phyloP scores from a whole-genome alignment of 23 tunicate species.

The Halocynthia aurantium region DNA sequence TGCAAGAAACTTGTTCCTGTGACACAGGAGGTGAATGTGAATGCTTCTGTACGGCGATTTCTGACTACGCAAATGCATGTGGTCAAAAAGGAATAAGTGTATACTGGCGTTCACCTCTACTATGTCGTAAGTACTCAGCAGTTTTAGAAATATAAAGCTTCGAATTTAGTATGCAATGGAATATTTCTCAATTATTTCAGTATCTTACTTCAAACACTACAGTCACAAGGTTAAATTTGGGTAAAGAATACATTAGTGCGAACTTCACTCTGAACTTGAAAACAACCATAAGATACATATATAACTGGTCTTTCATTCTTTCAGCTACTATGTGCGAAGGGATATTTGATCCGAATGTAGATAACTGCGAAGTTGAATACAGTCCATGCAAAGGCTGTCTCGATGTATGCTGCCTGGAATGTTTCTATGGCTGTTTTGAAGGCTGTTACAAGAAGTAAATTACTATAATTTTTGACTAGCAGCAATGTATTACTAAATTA shows the following conservation, averaged over 20 bases:
- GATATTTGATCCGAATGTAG: slow-evolving; percentile 11
- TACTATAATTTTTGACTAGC: background rate
- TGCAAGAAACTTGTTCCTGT: slow-evolving; percentile 14
- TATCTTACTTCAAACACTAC: too few species aligned
- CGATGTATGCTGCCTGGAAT: slow-evolving; percentile 14
- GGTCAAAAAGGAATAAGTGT: slow-evolving; percentile 13
- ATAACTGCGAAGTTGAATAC: slow-evolving; percentile 16
- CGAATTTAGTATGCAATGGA: too few species aligned
- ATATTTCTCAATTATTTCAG: too few species aligned
- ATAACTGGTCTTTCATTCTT: background rate
- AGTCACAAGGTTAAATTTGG: too few species aligned
- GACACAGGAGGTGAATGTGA: slow-evolving; percentile 8
- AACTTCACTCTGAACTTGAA: too few species aligned
- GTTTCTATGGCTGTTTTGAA: slow-evolving; percentile 15
- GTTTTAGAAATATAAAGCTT: too few species aligned
- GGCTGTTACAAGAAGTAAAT: slow-evolving; percentile 18
- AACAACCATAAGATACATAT: too few species aligned
- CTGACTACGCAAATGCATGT: slow-evolving; percentile 14
- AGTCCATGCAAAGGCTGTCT: slow-evolving; percentile 9
- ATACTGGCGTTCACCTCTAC: slow-evolving; percentile 1
- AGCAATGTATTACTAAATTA: background rate
- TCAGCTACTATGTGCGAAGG: slow-evolving; percentile 18
- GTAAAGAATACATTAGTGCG: too few species aligned
- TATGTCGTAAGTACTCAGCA: slow-evolving; percentile 8
- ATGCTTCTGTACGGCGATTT: slow-evolving; percentile 5